Conservation (phyloP, 2,888 invertebrate genomes). For the Apamea anceps region DNA sequence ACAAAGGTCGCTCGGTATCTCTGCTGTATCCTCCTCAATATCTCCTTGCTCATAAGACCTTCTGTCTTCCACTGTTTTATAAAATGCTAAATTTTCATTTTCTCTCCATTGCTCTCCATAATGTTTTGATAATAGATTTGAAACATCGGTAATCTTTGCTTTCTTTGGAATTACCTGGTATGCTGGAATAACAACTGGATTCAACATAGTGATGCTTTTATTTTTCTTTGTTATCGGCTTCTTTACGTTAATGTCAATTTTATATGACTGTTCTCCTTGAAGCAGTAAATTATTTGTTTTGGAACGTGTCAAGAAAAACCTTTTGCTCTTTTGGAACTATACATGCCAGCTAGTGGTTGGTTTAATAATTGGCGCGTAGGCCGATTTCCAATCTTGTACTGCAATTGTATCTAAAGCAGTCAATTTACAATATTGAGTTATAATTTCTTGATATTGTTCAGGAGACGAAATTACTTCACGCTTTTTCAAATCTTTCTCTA, state of each 20-base stretch:
- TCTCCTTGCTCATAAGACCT: conserved; percentile 18
- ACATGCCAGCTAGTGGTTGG: conserved; percentile 55
- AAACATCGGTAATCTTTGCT: conserved; percentile 45
- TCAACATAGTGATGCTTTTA: conserved; percentile 45
- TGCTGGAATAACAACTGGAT: conserved; percentile 31
- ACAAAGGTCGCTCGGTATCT: conserved; percentile 10
- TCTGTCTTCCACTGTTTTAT: conserved; percentile 31
- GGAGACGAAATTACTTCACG: conserved; percentile 45
- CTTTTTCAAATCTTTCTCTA: conserved; percentile 62
- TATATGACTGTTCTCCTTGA: conserved; percentile 42
- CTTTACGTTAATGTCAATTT: conserved; percentile 39
- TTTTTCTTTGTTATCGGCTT: conserved; percentile 36
- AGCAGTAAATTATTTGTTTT: conserved; percentile 45
- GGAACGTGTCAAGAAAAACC: conserved; percentile 42
- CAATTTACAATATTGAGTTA: conserved; percentile 46
- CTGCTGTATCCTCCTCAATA: conserved; percentile 21
- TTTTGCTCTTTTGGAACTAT: conserved; percentile 37
- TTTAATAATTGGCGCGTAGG: conserved; percentile 49
- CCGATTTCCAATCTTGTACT: conserved; percentile 45
- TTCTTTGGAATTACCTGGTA: conserved; percentile 25
- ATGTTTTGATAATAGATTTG: conserved; percentile 43
- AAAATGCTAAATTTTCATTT: conserved; percentile 36
- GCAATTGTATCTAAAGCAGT: conserved; percentile 52
- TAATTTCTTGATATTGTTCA: conserved; percentile 42
- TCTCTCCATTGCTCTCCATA: conserved; percentile 23